Percentiles rank a stretch among this genome's conserved stretches.
These are phyloP conservation scores for Paedocypris sp. DNA, from an alignment of 2,113 vertebrate species.

Conservation along the genomic window DNA sequence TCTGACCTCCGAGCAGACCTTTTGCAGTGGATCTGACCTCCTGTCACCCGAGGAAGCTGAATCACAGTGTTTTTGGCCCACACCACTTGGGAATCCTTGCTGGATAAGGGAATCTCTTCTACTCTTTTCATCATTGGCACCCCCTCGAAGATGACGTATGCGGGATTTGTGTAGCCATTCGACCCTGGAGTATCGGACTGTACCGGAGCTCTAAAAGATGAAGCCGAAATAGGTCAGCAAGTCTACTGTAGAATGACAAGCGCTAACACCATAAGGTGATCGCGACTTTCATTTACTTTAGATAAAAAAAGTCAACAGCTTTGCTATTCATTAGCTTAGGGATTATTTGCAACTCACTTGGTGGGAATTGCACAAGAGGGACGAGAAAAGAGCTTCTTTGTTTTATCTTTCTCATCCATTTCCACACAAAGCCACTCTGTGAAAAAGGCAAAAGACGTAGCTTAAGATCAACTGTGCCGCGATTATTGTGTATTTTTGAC, in stretches of 20 bases:
- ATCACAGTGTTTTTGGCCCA: constrained; percentile 54
- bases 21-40: constrained; percentile 40
- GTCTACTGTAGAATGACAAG: neutral
- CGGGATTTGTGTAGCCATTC: constrained; percentile 73
- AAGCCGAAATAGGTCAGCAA: neutral
- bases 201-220: constrained; percentile 48
- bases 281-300: neutral
- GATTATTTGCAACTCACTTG: constrained; percentile 45
- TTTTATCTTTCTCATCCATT: constrained; percentile 49
- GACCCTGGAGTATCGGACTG: constrained; percentile 46
- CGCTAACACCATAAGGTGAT: neutral
- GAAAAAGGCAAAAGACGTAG: constrained; percentile 1
- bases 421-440: constrained; percentile 72
- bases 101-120: constrained; percentile 36
- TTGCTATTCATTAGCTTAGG: neutral
- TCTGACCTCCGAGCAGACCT: constrained; percentile 53
- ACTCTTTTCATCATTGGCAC: constrained; percentile 42
- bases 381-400: constrained; percentile 38
- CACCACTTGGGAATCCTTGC: constrained; percentile 47
- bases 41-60: constrained; percentile 56
- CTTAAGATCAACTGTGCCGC: neutral
- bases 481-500: neutral
- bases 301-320: neutral
- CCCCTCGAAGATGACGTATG: constrained; percentile 78
- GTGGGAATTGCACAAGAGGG: constrained; percentile 28